phyloP scores from a whole-genome alignment of 2,797 vertebrate species.

The Enteromius argenteus region DNA sequence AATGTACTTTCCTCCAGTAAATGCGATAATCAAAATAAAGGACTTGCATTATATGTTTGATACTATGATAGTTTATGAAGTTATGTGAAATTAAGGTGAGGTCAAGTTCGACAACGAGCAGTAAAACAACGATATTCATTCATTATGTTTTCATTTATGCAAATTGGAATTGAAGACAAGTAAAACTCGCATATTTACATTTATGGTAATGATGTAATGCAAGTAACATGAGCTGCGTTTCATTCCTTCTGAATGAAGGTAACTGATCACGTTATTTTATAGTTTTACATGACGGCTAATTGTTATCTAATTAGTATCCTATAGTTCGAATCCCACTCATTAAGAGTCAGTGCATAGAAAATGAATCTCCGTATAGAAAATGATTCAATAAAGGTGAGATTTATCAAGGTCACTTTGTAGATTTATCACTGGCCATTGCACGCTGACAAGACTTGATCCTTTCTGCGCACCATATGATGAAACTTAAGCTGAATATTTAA shows the following conservation, averaged over 20 bases:
- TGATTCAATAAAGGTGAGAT: slow-evolving; percentile 25
- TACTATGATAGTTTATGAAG: neutral
- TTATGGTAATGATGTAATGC: neutral
- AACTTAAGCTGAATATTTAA: slow-evolving; percentile 26
- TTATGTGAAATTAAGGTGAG: neutral
- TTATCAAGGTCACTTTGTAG: slow-evolving; percentile 58
- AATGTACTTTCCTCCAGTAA: neutral
- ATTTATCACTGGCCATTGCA: slow-evolving; percentile 33
- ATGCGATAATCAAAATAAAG: too few relatives aligned
- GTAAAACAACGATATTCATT: neutral
- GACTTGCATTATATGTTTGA: neutral
- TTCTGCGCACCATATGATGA: slow-evolving; percentile 30
- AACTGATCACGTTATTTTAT: neutral
- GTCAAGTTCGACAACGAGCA: neutral
- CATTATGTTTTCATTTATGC: neutral
- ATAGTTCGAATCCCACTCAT: slow-evolving; percentile 5
- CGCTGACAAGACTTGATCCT: slow-evolving; percentile 13
- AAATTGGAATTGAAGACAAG: neutral
- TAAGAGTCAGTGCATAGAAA: slow-evolving; percentile 35
- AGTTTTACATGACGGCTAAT: neutral
- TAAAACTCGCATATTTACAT: neutral
- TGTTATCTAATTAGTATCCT: neutral
- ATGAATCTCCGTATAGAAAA: slow-evolving; percentile 14
- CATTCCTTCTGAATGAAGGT: neutral
- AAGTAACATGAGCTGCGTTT: neutral